Conservation (phyloP, 2,888 invertebrate genomes). For the Cremastinae sp. region DNA sequence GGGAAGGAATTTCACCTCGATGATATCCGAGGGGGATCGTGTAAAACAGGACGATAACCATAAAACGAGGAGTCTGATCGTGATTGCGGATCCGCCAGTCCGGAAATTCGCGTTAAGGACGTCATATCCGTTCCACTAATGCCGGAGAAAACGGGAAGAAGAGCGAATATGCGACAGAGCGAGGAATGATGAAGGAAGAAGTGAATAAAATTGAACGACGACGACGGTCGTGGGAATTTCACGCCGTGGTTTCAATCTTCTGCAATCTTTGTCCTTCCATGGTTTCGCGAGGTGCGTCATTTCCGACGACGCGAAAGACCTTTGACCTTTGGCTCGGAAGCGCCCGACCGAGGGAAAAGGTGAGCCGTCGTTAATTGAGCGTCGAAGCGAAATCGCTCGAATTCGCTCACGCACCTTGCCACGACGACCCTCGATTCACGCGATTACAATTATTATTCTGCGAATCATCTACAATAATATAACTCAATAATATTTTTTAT, state of each 20-base stretch:
- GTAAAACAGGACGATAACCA: slow-evolving; percentile 38
- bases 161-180: slow-evolving; percentile 2
- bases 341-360: no score
- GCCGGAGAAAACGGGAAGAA: no score
- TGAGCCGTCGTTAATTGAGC: slow-evolving; percentile 20
- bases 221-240: slow-evolving; percentile 2
- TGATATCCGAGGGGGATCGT: slow-evolving; percentile 65
- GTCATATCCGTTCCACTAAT: slow-evolving; percentile 28
- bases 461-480: no score
- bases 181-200: not conserved
- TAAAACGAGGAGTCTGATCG: slow-evolving; percentile 50
- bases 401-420: slow-evolving; percentile 25
- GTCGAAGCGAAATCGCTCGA: not conserved
- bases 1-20: slow-evolving; percentile 62
- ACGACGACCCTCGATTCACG: slow-evolving; percentile 47
- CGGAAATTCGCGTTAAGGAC: slow-evolving; percentile 60
- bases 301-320: slow-evolving; percentile 17
- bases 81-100: slow-evolving; percentile 47
- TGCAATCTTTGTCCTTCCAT: not conserved
- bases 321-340: slow-evolving; percentile 6
- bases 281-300: not conserved
- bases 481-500: no score
- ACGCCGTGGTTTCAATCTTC: not conserved
- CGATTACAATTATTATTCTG: no score
- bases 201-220: not conserved